Evolutionary conservation across 2,113 vertebrate genomes (phyloP).

Genomic region (Microtus ochrogaster): DNA sequence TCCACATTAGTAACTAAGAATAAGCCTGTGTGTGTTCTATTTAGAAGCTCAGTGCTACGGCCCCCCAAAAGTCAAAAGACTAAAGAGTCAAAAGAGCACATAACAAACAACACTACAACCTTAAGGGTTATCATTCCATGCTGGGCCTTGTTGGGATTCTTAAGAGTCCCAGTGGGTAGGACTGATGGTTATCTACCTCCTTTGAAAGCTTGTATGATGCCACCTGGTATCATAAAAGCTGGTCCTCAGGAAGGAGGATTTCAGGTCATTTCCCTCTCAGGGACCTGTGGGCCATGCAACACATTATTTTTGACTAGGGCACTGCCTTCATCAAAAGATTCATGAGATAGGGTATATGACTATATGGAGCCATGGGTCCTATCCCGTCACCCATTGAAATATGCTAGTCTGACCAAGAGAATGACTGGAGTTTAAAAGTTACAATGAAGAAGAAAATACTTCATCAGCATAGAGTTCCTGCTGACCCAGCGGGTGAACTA

Average conservation of each 20-base stretch:
- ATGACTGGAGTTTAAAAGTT: not conserved
- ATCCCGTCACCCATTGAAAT: not conserved
- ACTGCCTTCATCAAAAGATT: not conserved
- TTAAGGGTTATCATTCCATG: not conserved
- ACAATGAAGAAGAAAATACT: not conserved
- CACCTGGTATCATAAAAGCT: not conserved
- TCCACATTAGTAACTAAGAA: accelerated
- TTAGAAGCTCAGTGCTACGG: too few relatives aligned
- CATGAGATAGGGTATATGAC: not conserved
- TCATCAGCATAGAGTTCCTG: not conserved
- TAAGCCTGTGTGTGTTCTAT: too few relatives aligned
- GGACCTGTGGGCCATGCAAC: not conserved
- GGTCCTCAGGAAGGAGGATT: not conserved
- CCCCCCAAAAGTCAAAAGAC: too few relatives aligned
- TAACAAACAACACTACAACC: not conserved
- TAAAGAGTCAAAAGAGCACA: too few relatives aligned
- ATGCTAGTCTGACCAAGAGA: not conserved
- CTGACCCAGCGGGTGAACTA: not conserved
- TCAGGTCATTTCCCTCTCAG: not conserved
- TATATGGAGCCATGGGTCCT: not conserved
- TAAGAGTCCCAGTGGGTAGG: not conserved
- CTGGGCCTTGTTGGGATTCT: not conserved
- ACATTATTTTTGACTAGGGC: not conserved
- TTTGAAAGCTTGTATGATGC: not conserved
- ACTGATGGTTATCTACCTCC: not conserved